These are phyloP conservation scores for Gadus macrocephalus DNA, from an alignment of 2,113 vertebrate species.

Conservation along the genomic window DNA sequence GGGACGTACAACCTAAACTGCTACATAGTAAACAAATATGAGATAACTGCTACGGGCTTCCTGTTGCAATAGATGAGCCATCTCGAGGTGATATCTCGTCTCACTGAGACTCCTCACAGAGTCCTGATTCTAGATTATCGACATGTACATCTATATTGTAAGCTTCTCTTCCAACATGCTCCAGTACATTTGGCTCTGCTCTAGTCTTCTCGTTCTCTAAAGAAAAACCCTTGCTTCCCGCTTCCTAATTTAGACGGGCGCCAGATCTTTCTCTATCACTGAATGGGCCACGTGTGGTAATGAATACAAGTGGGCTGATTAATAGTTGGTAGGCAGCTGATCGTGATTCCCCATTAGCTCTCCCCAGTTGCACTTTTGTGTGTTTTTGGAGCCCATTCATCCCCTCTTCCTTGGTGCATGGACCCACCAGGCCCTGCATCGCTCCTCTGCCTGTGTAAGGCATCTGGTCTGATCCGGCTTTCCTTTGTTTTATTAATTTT, in stretches of 20 bases:
- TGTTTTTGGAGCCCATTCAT: slow-evolving; percentile 7
- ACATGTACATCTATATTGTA: slow-evolving; percentile 26
- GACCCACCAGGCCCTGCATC: slow-evolving; percentile 7
- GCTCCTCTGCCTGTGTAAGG: not conserved
- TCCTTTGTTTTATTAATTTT: not conserved
- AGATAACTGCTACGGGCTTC: no score
- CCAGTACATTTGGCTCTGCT: slow-evolving; percentile 1
- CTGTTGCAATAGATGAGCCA: no score
- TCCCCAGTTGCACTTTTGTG: slow-evolving; percentile 29
- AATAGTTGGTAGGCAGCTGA: slow-evolving; percentile 40
- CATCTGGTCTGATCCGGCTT: not conserved
- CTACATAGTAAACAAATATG: no score
- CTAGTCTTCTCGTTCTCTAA: slow-evolving; percentile 38
- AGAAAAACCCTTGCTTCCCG: slow-evolving; percentile 36
- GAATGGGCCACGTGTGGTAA: slow-evolving; percentile 32
- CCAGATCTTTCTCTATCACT: slow-evolving; percentile 23
- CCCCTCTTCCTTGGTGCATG: slow-evolving; percentile 5
- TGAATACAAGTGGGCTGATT: slow-evolving; percentile 43
- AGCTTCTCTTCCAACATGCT: not conserved
- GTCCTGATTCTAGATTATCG: slow-evolving; percentile 33
- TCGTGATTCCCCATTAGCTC: slow-evolving; percentile 11
- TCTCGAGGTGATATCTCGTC: no score
- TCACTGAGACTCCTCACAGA: not conserved
- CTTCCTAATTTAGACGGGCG: slow-evolving; percentile 38
- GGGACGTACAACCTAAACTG: no score